Percentiles rank a stretch among this genome's conserved stretches.
These are phyloP conservation scores for Pelosia muscerda DNA, from an alignment of 2,888 invertebrate species.

Conservation along the genomic window DNA sequence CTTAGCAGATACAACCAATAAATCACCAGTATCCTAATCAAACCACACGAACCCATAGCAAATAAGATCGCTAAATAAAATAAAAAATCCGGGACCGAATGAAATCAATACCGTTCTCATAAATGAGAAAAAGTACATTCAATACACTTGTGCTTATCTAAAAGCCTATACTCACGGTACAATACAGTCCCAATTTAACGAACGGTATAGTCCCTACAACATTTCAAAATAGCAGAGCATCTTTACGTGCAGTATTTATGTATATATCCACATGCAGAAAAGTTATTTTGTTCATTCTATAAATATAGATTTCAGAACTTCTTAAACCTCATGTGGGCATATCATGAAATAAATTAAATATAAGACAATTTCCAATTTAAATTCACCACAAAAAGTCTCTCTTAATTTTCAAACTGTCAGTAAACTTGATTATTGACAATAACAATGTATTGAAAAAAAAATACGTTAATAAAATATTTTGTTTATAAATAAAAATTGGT, in stretches of 20 bases:
- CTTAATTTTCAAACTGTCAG: too few relatives aligned
- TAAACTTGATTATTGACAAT: too few relatives aligned
- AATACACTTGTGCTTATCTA: slow-evolving; percentile 54
- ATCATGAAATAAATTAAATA: too few relatives aligned
- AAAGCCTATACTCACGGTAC: slow-evolving; percentile 27
- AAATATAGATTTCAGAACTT: too few relatives aligned
- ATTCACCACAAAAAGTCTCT: too few relatives aligned
- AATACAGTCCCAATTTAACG: slow-evolving; percentile 17
- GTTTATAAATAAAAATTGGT: not conserved
- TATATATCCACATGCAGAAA: not conserved
- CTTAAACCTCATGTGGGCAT: too few relatives aligned
- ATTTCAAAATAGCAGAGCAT: not conserved
- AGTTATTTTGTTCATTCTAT: not conserved
- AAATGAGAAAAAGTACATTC: slow-evolving; percentile 49
- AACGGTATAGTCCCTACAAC: not conserved
- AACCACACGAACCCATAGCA: slow-evolving; percentile 27
- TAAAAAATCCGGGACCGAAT: slow-evolving; percentile 35
- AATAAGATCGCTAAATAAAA: slow-evolving; percentile 45
- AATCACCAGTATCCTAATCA: slow-evolving; percentile 31
- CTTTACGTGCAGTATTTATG: slow-evolving; percentile 1
- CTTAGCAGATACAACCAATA: slow-evolving; percentile 25
- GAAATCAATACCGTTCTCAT: slow-evolving; percentile 38
- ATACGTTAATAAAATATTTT: not conserved
- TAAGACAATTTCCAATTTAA: too few relatives aligned
- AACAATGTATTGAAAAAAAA: not conserved